Evolutionary conservation across 2,888 invertebrate genomes (phyloP).

Genomic region (Pharmacophagus antenor): DNA sequence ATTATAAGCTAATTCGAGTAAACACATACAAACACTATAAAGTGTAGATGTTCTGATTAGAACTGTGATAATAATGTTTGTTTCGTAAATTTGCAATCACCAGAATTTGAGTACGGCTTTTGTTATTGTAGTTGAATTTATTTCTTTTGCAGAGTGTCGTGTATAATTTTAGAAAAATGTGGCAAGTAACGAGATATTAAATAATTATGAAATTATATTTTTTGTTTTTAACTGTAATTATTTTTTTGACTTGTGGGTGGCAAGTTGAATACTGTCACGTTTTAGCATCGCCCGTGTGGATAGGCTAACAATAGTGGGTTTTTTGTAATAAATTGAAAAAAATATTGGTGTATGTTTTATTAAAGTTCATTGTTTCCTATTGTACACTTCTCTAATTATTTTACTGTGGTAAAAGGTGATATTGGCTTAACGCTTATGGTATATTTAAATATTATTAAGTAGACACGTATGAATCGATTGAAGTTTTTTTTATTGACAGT

Average conservation of each 20-base stretch:
- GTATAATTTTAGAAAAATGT: neutral
- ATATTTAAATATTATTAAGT: too few species aligned
- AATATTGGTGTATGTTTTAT: neutral
- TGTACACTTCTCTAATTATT: neutral
- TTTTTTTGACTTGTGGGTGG: neutral
- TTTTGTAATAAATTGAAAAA: slow-evolving; percentile 9
- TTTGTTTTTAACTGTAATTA: neutral
- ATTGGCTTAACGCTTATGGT: too few species aligned
- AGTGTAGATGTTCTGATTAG: neutral
- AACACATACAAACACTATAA: neutral
- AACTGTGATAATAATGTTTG: slow-evolving; percentile 15
- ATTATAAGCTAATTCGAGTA: neutral
- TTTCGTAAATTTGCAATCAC: neutral
- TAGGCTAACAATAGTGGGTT: slow-evolving; percentile 7
- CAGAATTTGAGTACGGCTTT: neutral
- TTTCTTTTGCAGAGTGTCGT: neutral
- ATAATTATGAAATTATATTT: neutral
- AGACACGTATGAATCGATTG: too few species aligned
- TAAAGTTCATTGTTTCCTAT: too few species aligned
- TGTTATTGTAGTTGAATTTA: neutral
- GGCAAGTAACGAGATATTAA: neutral
- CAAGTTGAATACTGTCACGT: neutral
- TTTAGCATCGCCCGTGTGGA: neutral
- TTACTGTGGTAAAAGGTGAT: too few species aligned
- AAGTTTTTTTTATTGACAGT: too few species aligned